phyloP scores from a whole-genome alignment of 2,113 vertebrate species.

The Tragelaphus buxtoni region DNA sequence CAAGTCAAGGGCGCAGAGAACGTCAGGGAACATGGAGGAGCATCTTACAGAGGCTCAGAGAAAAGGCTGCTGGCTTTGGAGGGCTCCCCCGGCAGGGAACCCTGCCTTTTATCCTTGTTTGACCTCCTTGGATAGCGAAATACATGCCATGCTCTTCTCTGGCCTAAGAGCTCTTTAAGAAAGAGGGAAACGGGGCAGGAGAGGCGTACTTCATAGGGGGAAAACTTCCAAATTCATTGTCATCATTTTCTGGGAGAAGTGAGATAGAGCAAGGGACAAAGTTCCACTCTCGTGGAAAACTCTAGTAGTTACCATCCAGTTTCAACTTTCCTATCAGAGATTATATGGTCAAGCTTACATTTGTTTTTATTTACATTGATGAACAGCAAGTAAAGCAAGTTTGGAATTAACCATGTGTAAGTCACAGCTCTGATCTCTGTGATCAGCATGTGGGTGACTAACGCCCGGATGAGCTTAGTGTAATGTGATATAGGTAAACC shows the following conservation, averaged over 20 bases:
- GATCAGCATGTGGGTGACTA: constrained; percentile 17
- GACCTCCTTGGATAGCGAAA: constrained; percentile 66
- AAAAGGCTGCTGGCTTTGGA: constrained; percentile 31
- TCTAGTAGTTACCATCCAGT: neutral
- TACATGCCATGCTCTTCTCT: constrained; percentile 46
- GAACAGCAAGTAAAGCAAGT: constrained; percentile 52
- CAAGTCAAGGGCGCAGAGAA: constrained; percentile 1
- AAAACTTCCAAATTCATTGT: constrained; percentile 49
- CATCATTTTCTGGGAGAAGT: constrained; percentile 44
- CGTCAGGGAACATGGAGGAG: constrained; percentile 47
- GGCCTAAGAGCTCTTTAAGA: constrained; percentile 56
- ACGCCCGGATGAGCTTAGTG: constrained; percentile 16
- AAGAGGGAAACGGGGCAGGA: neutral
- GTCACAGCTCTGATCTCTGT: constrained; percentile 20
- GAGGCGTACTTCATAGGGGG: constrained; percentile 18
- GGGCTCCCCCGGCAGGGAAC: constrained; percentile 66
- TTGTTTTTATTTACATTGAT: constrained; percentile 37
- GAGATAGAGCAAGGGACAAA: neutral
- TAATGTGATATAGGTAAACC: constrained; percentile 12
- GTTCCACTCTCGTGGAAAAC: neutral
- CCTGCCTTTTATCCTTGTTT: constrained; percentile 68
- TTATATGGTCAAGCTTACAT: neutral
- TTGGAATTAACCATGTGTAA: constrained; percentile 43
- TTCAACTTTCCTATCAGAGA: neutral
- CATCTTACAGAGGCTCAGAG: neutral